phyloP scores from a whole-genome alignment of 2,113 vertebrate species.

The Cynopterus brachyotis region DNA sequence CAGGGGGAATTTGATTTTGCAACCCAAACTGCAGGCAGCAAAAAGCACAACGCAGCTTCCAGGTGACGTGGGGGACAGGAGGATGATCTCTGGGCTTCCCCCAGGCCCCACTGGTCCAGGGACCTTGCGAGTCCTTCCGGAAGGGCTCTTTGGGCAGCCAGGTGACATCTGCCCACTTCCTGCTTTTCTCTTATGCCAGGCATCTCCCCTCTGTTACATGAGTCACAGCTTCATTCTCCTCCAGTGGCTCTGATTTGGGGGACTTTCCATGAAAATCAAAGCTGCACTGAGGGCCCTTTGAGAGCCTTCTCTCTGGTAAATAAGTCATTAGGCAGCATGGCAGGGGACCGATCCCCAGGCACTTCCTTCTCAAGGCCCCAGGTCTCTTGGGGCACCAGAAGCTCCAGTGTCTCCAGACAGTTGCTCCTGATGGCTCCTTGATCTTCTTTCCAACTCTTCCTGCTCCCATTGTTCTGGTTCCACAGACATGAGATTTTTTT shows the following conservation, averaged over 20 bases:
- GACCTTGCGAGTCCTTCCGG: neutral
- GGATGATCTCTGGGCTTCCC: neutral
- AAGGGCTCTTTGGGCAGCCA: neutral
- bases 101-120: neutral
- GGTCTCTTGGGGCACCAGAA: neutral
- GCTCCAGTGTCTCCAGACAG: neutral
- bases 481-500: neutral
- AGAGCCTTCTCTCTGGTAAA: slow-evolving; percentile 54
- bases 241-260: neutral
- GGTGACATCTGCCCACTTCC: accelerated
- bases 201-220: accelerated
- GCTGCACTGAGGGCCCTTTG: neutral
- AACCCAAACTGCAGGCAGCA: neutral
- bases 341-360: neutral
- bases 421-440: neutral
- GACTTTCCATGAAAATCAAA: neutral
- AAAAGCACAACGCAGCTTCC: neutral
- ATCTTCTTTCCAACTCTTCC: neutral
- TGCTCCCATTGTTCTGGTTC: neutral
- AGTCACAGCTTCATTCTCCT: neutral
- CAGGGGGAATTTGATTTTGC: neutral
- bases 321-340: slow-evolving; percentile 28
- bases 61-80: neutral
- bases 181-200: neutral
- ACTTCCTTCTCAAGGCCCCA: neutral